Evolutionary conservation across 2,113 vertebrate species (phyloP), one percentile per base, ranked within the genome.

Genomic region (Paraplagusia blochii): DNA sequence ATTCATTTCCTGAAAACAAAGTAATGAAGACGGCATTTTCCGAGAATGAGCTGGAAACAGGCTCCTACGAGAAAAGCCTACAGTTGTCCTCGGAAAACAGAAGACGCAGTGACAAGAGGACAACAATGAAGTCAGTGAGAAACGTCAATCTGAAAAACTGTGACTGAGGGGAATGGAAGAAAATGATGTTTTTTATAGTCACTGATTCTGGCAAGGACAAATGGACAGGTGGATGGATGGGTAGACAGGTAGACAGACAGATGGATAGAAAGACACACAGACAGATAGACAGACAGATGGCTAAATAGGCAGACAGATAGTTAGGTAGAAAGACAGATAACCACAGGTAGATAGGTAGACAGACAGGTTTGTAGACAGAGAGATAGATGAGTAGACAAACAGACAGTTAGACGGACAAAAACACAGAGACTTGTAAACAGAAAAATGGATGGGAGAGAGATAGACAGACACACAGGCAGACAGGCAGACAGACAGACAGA

Each of bases 241-340:
- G 6, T 29, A 6, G 22, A 29, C 6, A 6, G 22, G 6, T 29
- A 6, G 22, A 29, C 6, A n/a, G 22, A 29, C 6, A 29, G 22
- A 29, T 29, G 22, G 22, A 29, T 29, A 29, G n/a, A n/a, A n/a
- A n/a, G n/a, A n/a, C n/a, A n/a, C n/a, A 59, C 48, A 63, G 19
- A 34, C 66, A 66, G 49, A 19, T 66, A 49, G 38, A 56, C 45
- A 49, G 38, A 48, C n/a, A 5, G 63, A 61, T n/a, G n/a, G n/a
- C n/a, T n/a, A n/a, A n/a, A 59, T 44, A 63, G 19, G 19, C 66
- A 66, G 49, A 19, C 70, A 49, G 38, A 56, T 42, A 49, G 38
- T 56, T 44, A 63, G 19, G 19, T 61, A 66, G 49, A 19, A 66
- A 49, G 38, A 56, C 45, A 49, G 38, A 48, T n/a, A n/a, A n/a